Evolutionary conservation across 2,797 vertebrate species (phyloP).

Genomic region (Lagodon rhomboides): DNA sequence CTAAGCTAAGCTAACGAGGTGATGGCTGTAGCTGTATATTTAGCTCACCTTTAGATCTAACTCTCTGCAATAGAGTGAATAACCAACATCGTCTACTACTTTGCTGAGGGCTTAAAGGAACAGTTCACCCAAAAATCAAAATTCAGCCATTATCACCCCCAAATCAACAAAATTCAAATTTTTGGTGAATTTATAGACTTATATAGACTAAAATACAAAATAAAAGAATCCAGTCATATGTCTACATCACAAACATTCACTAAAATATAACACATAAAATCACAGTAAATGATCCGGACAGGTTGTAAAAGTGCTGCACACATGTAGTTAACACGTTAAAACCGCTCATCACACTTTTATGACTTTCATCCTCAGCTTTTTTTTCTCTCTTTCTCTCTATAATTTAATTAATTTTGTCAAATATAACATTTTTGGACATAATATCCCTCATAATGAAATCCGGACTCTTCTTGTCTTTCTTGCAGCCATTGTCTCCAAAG

Average conservation of each 20-base stretch:
- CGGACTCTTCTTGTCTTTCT: slow-evolving; percentile 45
- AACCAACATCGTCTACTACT: not conserved
- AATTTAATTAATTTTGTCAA: slow-evolving; percentile 28
- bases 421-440: slow-evolving; percentile 15
- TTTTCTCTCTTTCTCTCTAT: not conserved
- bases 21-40: too few species aligned
- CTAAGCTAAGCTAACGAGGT: too few species aligned
- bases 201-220: not conserved
- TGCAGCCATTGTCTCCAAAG: slow-evolving; percentile 69
- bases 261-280: not conserved
- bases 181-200: not conserved
- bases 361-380: not conserved
- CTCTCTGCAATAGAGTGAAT: not conserved
- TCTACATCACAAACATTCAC: not conserved
- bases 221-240: not conserved
- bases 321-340: not conserved
- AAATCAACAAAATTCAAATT: too few species aligned
- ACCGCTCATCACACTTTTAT: not conserved
- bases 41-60: not conserved
- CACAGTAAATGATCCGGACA: not conserved
- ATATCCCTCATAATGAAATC: slow-evolving; percentile 39
- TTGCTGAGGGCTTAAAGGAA: not conserved
- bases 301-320: not conserved
- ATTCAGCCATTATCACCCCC: too few species aligned
- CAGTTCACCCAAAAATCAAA: too few species aligned